A percentile compares a stretch with the other conserved stretches of the same genome.
These are phyloP conservation scores for Mustela nigripes DNA, from an alignment of 2,113 vertebrate species.

Conservation along the genomic window DNA sequence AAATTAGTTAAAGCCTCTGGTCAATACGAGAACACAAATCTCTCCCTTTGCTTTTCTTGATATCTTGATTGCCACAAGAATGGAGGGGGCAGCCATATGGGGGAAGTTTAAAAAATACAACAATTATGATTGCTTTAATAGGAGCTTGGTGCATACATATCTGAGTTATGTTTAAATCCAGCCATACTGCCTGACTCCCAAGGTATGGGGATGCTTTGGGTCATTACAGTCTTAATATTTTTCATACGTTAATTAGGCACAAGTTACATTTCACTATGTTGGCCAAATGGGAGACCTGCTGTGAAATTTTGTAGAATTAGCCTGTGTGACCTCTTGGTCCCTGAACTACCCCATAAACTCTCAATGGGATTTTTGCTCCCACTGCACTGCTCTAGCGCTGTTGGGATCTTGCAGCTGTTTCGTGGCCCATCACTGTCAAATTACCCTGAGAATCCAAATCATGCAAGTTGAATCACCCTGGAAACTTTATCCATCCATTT, in stretches of 20 bases:
- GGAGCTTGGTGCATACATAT: not conserved
- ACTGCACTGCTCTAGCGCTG: not conserved
- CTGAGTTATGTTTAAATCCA: not conserved
- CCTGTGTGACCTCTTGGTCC: not conserved
- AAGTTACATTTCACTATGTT: not conserved
- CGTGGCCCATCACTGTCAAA: not conserved
- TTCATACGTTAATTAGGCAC: not conserved
- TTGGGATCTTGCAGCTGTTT: slow-evolving; percentile 15
- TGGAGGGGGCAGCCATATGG: not conserved
- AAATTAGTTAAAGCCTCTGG: not conserved
- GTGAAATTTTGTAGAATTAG: not conserved
- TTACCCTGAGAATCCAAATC: slow-evolving; percentile 28
- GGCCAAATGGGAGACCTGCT: not conserved
- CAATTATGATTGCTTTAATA: not conserved
- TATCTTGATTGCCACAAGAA: not conserved
- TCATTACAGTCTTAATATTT: not conserved
- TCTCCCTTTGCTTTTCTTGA: not conserved
- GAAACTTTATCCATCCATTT: not conserved
- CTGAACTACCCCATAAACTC: not conserved
- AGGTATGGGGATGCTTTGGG: not conserved
- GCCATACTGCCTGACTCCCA: not conserved
- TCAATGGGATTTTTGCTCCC: not conserved
- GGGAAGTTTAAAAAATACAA: not conserved
- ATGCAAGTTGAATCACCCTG: not conserved
- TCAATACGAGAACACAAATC: not conserved